Evolutionary conservation across 2,888 invertebrate genomes (phyloP).

Genomic region (Melanostoma mellinum): DNA sequence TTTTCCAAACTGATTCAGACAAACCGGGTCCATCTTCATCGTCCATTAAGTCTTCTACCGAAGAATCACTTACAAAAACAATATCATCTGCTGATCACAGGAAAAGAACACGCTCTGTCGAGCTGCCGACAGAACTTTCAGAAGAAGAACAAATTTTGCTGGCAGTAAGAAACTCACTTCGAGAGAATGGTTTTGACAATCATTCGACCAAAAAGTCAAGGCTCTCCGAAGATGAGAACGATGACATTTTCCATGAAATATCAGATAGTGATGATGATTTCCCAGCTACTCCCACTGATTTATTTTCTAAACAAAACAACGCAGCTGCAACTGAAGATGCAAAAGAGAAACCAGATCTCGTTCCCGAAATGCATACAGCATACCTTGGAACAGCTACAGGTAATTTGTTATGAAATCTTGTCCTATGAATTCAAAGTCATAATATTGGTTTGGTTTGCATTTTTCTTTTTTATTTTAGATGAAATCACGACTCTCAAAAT

Average conservation of each 20-base stretch:
- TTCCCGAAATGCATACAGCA: conserved; percentile 35
- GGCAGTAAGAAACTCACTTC: conserved; percentile 81
- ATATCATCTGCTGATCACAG: conserved; percentile 12
- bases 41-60: conserved; percentile 18
- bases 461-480: conserved; percentile 33
- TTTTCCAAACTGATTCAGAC: conserved; percentile 48
- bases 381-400: conserved; percentile 51
- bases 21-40: conserved; percentile 40
- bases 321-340: conserved; percentile 1
- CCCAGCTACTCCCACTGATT: conserved; percentile 41
- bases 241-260: conserved; percentile 56
- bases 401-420: not conserved
- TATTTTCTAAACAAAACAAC: conserved; percentile 1
- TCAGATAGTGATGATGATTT: conserved; percentile 67
- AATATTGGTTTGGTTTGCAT: no score
- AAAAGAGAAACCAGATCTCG: conserved; percentile 2
- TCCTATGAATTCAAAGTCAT: no score
- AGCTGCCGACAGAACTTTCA: conserved; percentile 77
- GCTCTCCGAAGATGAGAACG: conserved; percentile 21
- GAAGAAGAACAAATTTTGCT: conserved; percentile 81
- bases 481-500: conserved; percentile 79
- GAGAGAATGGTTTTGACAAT: conserved; percentile 77
- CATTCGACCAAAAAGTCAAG: conserved; percentile 41
- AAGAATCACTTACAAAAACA: conserved; percentile 29
- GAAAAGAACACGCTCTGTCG: conserved; percentile 45